Base-by-base conservation (phyloP, 2,113 vertebrate genomes). In the Lophochroa leadbeateri region DNA sequence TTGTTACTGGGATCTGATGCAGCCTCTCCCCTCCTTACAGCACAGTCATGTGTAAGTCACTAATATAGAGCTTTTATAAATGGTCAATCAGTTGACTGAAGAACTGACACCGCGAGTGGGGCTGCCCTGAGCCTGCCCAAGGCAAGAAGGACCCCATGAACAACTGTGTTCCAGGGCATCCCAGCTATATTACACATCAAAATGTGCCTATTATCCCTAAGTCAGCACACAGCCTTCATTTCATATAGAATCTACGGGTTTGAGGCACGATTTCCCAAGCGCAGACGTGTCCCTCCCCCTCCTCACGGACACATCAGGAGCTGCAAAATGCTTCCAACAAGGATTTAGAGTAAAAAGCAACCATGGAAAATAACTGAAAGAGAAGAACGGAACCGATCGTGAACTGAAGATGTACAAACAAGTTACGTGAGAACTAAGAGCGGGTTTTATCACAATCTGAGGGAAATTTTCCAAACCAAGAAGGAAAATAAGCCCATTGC, bases 41-140 rank as follows among this genome's bases (percentile, higher is more conserved):
- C 58, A 43, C 43, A 29, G 39, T 3, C 6, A 1, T 2, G 7
- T 0, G 4, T 0, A 6, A 49, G 44, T 27, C 68, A 69, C 33
- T 71, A 43, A 72, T 4, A 58, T 4, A 67, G 78, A 85, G 35
- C 43, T 79, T n/a, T 65, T 46, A 28, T 31, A 31, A 57, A 49
- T 0, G 20, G 47, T 9, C 3, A 3, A 29, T 3, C 37, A 57
- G 13, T 0, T 49, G n/a, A 43, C 28, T 28, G 10, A 52, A 64
- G 41, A 41, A 50, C 57, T 35, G 57, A 58, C 57, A 58, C 57
- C 13, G 8, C 1, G 5, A 41, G 75, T 7, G 9, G 68, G 49
- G 74, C 74, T 52, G 72, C 74, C 23, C 9, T 0, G 18, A 5
- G 31, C 50, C 31, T 3, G 4, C 58, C 44, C 7, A 3, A 55